These are phyloP conservation scores for Pantala flavescens DNA, from an alignment of 1,140 invertebrate genomes.

Conservation along the genomic window DNA sequence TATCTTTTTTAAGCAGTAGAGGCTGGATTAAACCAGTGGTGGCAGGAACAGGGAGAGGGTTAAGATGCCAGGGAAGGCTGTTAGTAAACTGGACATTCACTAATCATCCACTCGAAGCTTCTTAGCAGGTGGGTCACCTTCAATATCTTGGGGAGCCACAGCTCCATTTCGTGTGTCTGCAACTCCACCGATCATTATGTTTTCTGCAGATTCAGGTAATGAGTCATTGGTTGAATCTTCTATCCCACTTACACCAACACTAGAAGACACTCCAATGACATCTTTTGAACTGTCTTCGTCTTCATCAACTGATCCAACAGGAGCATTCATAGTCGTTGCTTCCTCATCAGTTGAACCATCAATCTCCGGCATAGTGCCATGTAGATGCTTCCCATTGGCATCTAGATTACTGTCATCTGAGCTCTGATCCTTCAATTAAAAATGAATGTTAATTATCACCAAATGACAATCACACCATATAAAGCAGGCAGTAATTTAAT, in stretches of 20 bases:
- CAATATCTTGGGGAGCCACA: neutral
- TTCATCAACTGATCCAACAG: neutral
- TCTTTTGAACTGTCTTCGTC: neutral
- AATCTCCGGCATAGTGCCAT: neutral
- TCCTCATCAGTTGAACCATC: neutral
- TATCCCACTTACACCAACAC: neutral
- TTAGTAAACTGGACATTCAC: conserved; percentile 9
- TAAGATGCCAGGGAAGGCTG: conserved; percentile 3
- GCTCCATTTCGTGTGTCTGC: neutral
- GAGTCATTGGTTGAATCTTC: conserved; percentile 5
- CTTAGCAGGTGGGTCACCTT: neutral
- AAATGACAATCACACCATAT: too few species aligned
- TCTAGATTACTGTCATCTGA: neutral
- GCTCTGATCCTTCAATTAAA: neutral
- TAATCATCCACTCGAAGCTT: conserved; percentile 5
- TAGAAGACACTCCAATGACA: neutral
- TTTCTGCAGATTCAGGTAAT: neutral
- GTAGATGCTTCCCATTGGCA: neutral
- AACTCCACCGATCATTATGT: neutral
- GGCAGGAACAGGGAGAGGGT: conserved; percentile 6
- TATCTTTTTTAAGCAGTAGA: neutral
- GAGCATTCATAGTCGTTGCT: neutral
- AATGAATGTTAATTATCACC: too few species aligned
- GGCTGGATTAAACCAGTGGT: neutral
- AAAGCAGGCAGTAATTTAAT: too few species aligned